A percentile compares a stretch with the other conserved stretches of the same genome.
phyloP scores from a whole-genome alignment of 2,888 invertebrate species.

The Hemicrepidius hirtus region DNA sequence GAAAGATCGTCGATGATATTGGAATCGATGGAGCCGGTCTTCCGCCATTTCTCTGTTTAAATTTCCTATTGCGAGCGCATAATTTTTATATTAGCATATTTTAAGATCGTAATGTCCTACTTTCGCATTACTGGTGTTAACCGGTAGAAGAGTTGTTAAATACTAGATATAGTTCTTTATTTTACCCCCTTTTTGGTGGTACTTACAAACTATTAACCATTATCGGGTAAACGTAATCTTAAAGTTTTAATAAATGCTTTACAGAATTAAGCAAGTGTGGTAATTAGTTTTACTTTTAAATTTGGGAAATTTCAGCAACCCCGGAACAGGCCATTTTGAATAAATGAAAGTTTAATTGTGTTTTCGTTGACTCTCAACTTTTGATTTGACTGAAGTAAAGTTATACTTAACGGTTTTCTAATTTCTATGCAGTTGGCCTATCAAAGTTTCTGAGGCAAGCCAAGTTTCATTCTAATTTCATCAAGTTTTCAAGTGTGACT shows the following conservation, averaged over 20 bases:
- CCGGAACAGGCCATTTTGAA: constrained; percentile 20
- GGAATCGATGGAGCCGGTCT: constrained; percentile 51
- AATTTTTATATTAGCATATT: constrained; percentile 54
- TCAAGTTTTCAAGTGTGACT: constrained; percentile 5
- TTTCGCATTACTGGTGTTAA: neutral
- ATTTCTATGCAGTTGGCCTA: constrained; percentile 16
- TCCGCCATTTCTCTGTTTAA: constrained; percentile 53
- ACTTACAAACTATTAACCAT: neutral
- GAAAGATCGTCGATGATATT: constrained; percentile 52
- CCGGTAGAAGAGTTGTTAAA: neutral
- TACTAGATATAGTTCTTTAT: too few species aligned
- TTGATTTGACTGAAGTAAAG: constrained; percentile 19
- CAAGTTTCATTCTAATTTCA: constrained; percentile 20
- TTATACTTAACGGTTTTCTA: constrained; percentile 7
- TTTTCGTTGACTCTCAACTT: constrained; percentile 24
- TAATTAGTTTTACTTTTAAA: constrained; percentile 24
- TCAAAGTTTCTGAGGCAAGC: neutral
- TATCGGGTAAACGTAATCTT: neutral
- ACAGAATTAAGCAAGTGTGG: constrained; percentile 5
- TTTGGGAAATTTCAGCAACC: constrained; percentile 7
- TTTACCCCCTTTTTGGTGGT: too few species aligned
- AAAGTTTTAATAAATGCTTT: constrained; percentile 8
- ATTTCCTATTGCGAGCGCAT: constrained; percentile 53
- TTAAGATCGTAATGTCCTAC: constrained; percentile 27
- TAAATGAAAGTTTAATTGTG: constrained; percentile 40